Percentiles rank a stretch among this genome's conserved stretches.
Conservation (phyloP, 92 coral and sea anemone species). For the Actinostola sp. region DNA sequence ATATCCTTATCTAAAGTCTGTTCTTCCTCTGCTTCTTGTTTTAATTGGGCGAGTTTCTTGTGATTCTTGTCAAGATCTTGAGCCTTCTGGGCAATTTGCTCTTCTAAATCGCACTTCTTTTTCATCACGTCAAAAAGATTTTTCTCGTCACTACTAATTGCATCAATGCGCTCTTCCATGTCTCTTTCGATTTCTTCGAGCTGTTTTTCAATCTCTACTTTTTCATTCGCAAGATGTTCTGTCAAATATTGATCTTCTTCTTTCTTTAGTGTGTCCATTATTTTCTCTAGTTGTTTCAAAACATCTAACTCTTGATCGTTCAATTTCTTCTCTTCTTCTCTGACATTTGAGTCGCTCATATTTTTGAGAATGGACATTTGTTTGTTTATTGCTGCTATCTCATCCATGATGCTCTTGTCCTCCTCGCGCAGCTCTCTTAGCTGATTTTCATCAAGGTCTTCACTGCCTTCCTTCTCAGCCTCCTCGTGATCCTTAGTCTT, state of each 20-base stretch:
- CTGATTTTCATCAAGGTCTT: conserved; percentile 22
- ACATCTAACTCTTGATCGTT: conserved; percentile 50
- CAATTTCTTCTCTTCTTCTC: conserved; percentile 43
- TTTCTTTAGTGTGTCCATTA: conserved; percentile 45
- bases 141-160: conserved; percentile 31
- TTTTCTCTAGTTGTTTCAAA: conserved; percentile 50
- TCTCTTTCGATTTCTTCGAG: conserved; percentile 61
- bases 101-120: conserved; percentile 64
- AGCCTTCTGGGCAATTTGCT: conserved; percentile 47
- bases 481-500: conserved; percentile 3
- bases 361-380: conserved; percentile 26
- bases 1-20: background rate
- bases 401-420: conserved; percentile 39
- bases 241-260: conserved; percentile 54
- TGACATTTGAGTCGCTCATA: conserved; percentile 26
- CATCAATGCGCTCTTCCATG: conserved; percentile 36
- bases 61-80: conserved; percentile 25
- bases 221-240: conserved; percentile 58
- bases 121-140: conserved; percentile 41
- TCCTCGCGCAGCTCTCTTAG: conserved; percentile 28
- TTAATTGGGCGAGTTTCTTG: conserved; percentile 23
- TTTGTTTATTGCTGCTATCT: conserved; percentile 23
- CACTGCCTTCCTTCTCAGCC: conserved; percentile 15
- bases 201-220: conserved; percentile 48
- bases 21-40: conserved; percentile 5